phyloP scores from a whole-genome alignment of 2,888 invertebrate genomes.

The Rhagophthalmus giganteus region DNA sequence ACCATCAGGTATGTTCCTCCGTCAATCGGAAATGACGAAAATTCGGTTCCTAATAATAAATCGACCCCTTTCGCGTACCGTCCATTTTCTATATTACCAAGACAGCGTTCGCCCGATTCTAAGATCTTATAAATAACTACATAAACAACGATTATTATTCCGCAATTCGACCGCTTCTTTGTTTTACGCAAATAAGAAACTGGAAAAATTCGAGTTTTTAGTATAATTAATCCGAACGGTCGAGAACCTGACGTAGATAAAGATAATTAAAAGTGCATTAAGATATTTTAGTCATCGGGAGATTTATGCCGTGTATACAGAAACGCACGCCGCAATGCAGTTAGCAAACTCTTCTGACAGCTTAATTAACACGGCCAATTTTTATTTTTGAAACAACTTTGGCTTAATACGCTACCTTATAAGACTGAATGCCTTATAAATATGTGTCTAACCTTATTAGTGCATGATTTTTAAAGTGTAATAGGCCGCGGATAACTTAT shows the following conservation, averaged over 20 bases:
- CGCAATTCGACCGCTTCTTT: no score
- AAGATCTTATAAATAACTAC: no score
- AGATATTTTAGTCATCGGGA: conserved; percentile 9
- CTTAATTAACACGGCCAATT: conserved; percentile 16
- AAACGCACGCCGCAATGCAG: conserved; percentile 4
- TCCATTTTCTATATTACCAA: background rate
- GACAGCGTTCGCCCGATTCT: no score
- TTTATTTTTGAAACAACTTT: conserved; percentile 5
- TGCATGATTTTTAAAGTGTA: no score
- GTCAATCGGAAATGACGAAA: conserved; percentile 47
- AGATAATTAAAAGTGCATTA: conserved; percentile 18
- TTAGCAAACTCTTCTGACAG: conserved; percentile 12
- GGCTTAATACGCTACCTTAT: background rate
- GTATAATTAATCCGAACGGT: conserved; percentile 12
- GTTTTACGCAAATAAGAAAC: no score
- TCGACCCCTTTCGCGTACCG: conserved; percentile 32
- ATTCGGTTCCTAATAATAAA: conserved; percentile 47
- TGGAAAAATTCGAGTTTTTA: no score
- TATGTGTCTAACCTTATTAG: background rate
- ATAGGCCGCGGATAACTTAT: no score
- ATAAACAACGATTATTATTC: no score
- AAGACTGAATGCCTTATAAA: background rate
- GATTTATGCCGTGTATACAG: conserved; percentile 5
- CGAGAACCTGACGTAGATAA: conserved; percentile 7
- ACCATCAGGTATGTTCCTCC: conserved; percentile 37